A percentile compares a stretch with the other conserved stretches of the same genome.
Conservation (phyloP, 2,888 invertebrate genomes). For the Eumerus sabulonum region DNA sequence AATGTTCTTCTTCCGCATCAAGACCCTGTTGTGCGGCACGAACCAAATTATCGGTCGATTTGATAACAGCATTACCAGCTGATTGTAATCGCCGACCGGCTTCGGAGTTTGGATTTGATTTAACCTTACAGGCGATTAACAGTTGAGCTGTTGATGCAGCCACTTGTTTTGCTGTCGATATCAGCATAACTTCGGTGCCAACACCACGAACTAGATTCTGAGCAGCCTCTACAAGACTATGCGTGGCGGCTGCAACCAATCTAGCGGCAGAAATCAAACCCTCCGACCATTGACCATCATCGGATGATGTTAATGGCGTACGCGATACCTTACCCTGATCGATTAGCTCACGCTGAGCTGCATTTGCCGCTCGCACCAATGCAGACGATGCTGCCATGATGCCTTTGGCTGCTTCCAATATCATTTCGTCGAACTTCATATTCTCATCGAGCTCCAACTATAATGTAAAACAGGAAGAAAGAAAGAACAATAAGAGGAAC, state of each 20-base stretch:
- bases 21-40: constrained; percentile 95
- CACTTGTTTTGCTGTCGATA: constrained; percentile 97
- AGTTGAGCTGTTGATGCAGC: constrained; percentile 98
- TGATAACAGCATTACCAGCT: constrained; percentile 97
- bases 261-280: constrained; percentile 97
- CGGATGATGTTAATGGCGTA: constrained; percentile 90
- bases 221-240: constrained; percentile 98
- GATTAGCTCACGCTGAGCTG: constrained; percentile 97
- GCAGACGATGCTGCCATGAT: constrained; percentile 98
- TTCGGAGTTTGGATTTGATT: constrained; percentile 97
- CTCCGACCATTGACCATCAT: constrained; percentile 99
- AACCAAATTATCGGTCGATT: constrained; percentile 98
- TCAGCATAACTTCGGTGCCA: constrained; percentile 96
- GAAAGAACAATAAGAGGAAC: constrained; percentile 7
- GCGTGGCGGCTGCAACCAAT: constrained; percentile 97
- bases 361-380: constrained; percentile 96
- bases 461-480: constrained; percentile 24
- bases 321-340: constrained; percentile 93
- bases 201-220: constrained; percentile 96
- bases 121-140: constrained; percentile 98
- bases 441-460: constrained; percentile 85
- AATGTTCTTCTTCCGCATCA: constrained; percentile 93
- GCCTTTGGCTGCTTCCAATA: constrained; percentile 97
- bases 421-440: constrained; percentile 99
- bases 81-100: constrained; percentile 94